Percentiles rank a stretch among this genome's conserved stretches.
Conservation (phyloP, 92 coral and sea anemone species). For the Zoanthus sansibaricus region DNA sequence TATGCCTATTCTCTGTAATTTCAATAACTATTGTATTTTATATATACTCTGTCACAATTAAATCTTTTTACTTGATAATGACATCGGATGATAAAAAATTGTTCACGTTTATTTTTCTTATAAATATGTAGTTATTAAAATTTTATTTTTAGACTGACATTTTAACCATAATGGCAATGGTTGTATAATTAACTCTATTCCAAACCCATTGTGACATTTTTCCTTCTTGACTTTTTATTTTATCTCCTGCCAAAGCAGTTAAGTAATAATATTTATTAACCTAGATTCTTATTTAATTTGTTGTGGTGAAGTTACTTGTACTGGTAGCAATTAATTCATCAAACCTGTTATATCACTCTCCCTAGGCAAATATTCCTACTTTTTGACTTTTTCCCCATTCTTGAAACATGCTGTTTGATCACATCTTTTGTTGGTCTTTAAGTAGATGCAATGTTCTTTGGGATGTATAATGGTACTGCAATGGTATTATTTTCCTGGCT, state of each 20-base stretch:
- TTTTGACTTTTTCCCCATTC: neutral
- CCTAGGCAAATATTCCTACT: neutral
- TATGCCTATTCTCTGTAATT: too few relatives aligned
- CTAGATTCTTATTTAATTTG: neutral
- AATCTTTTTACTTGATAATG: too few relatives aligned
- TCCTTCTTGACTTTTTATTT: slow-evolving; percentile 19
- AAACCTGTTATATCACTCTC: too few relatives aligned
- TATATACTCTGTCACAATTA: too few relatives aligned
- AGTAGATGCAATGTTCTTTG: slow-evolving; percentile 38
- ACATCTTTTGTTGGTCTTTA: slow-evolving; percentile 38
- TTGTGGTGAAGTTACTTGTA: neutral
- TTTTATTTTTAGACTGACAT: slow-evolving; percentile 14
- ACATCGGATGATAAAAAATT: too few relatives aligned
- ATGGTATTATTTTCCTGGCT: slow-evolving; percentile 5
- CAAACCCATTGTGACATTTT: slow-evolving; percentile 16
- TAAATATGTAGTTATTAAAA: neutral
- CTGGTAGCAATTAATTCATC: too few relatives aligned
- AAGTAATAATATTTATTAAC: neutral
- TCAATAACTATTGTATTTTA: too few relatives aligned
- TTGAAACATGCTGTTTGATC: slow-evolving; percentile 21
- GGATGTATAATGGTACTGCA: slow-evolving; percentile 1
- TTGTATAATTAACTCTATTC: slow-evolving; percentile 21
- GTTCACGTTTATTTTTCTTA: too few relatives aligned
- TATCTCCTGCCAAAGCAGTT: slow-evolving; percentile 16
- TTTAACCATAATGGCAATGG: slow-evolving; percentile 16